A percentile compares a stretch with the other conserved stretches of the same genome.
Conservation (phyloP, 2,797 vertebrate genomes). For the Galaxias olidus region DNA sequence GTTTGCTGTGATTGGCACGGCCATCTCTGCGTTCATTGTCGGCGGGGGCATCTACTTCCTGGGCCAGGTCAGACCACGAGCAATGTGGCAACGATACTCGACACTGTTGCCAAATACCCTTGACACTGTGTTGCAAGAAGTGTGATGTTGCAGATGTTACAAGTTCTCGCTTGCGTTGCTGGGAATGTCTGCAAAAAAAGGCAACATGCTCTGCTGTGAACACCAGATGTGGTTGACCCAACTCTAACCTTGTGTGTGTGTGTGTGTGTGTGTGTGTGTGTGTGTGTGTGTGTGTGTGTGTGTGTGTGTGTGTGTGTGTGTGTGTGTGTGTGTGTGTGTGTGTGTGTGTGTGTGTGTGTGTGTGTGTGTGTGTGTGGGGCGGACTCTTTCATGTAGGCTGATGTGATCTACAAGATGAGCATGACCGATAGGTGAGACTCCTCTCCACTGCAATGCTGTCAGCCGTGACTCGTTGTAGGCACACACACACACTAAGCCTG, state of each 20-base stretch:
- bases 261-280: constrained; percentile 10
- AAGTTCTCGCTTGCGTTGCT: background rate
- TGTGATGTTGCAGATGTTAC: background rate
- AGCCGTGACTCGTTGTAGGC: too few relatives aligned
- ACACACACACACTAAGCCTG: too few relatives aligned
- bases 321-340: background rate
- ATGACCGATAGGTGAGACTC: constrained; percentile 96
- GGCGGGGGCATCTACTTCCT: constrained; percentile 98
- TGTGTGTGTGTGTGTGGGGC: constrained; percentile 39
- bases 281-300: background rate
- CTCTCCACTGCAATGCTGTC: background rate
- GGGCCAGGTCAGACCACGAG: constrained; percentile 84
- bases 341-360: background rate
- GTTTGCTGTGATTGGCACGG: constrained; percentile 96
- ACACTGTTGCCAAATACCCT: too few relatives aligned
- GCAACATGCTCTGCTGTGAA: background rate
- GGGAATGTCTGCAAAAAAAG: background rate
- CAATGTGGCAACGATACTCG: too few relatives aligned
- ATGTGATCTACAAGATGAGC: constrained; percentile 98
- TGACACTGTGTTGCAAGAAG: background rate
- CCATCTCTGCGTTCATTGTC: constrained; percentile 96
- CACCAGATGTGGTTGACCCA: background rate
- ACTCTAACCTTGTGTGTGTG: background rate
- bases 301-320: background rate
- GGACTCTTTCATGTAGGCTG: constrained; percentile 82